Evolutionary conservation across 2,797 vertebrate genomes (phyloP).

Genomic region (Carduelis carduelis): DNA sequence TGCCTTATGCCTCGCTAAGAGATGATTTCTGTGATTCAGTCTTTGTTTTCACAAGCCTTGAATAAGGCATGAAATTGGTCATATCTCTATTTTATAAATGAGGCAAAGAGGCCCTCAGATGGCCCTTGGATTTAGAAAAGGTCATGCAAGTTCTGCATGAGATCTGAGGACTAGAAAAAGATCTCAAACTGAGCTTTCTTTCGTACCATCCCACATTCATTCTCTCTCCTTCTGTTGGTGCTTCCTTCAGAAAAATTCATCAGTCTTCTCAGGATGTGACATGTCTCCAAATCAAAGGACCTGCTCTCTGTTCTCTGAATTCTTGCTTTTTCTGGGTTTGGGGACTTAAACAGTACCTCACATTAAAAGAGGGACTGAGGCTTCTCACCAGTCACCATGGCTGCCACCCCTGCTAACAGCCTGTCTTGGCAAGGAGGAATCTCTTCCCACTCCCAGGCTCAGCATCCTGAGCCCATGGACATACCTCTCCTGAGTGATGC

Average conservation of each 20-base stretch:
- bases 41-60: background rate
- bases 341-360: background rate
- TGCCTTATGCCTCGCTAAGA: background rate
- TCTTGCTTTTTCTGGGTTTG: background rate
- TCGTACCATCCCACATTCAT: background rate
- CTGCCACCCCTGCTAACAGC: background rate
- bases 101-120: background rate
- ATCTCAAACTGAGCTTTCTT: background rate
- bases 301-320: background rate
- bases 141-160: background rate
- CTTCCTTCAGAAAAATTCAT: background rate
- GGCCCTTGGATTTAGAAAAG: background rate
- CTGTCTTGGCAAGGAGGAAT: background rate
- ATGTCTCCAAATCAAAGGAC: background rate
- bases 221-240: background rate
- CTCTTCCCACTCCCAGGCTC: background rate
- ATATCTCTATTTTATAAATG: background rate
- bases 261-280: background rate
- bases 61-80: background rate
- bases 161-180: background rate
- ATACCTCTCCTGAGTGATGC: constrained; percentile 68
- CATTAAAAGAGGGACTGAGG: background rate
- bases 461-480: background rate
- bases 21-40: background rate
- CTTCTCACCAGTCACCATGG: background rate